Evolutionary conservation across 2,797 vertebrate species (phyloP).

Genomic region (Chrysocyon brachyurus): DNA sequence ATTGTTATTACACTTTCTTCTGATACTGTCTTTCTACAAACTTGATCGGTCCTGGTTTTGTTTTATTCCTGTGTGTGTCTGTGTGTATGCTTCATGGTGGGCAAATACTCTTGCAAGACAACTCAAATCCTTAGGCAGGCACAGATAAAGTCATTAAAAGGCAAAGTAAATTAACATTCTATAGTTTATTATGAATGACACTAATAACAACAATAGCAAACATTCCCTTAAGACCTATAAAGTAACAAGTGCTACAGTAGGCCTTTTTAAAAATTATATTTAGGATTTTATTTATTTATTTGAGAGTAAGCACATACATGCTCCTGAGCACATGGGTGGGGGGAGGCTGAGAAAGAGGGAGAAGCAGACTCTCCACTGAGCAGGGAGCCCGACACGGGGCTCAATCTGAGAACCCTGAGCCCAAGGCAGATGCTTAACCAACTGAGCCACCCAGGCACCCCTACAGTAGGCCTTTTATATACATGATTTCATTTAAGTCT

Average conservation of each 20-base stretch:
- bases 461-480: background rate
- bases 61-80: constrained; percentile 7
- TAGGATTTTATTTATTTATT: no score
- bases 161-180: constrained; percentile 32
- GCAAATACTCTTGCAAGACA: constrained; percentile 32
- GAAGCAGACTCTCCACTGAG: no score
- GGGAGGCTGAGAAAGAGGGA: no score
- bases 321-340: no score
- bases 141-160: constrained; percentile 45
- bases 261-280: background rate
- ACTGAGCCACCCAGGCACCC: no score
- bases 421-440: no score
- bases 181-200: background rate
- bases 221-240: background rate
- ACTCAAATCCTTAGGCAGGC: background rate
- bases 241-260: background rate
- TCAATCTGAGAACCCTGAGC: no score
- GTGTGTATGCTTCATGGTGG: background rate
- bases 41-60: background rate
- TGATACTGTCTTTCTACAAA: constrained; percentile 6
- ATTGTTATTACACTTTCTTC: background rate
- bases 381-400: no score
- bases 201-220: constrained; percentile 13
- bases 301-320: no score
- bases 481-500: constrained; percentile 39